A percentile compares a stretch with the other conserved stretches of the same genome.
These are phyloP conservation scores for Arctopsyche grandis DNA, from an alignment of 1,140 invertebrate genomes.

Conservation along the genomic window DNA sequence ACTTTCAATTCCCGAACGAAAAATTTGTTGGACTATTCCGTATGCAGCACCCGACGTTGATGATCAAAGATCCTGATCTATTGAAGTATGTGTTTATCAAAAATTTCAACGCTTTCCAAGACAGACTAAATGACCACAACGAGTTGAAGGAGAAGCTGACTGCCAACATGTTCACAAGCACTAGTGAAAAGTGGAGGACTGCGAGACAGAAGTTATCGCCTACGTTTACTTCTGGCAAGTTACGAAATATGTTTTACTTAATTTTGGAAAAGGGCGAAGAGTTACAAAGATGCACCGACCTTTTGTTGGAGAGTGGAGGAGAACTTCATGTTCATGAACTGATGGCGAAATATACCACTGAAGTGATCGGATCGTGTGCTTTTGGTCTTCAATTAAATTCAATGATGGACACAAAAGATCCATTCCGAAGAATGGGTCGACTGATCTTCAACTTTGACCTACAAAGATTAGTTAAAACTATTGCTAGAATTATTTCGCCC, in stretches of 20 bases:
- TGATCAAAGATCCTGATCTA: slow-evolving; percentile 66
- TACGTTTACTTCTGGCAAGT: slow-evolving; percentile 60
- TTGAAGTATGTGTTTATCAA: slow-evolving; percentile 67
- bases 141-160: slow-evolving; percentile 37
- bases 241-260: slow-evolving; percentile 61
- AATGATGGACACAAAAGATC: slow-evolving; percentile 60
- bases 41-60: slow-evolving; percentile 60
- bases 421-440: slow-evolving; percentile 61
- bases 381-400: slow-evolving; percentile 68
- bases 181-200: slow-evolving; percentile 65
- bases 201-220: slow-evolving; percentile 59
- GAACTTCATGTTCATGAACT: slow-evolving; percentile 60
- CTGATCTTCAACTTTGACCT: slow-evolving; percentile 49
- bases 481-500: slow-evolving; percentile 20
- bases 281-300: slow-evolving; percentile 54
- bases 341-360: slow-evolving; percentile 67
- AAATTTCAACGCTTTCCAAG: slow-evolving; percentile 67
- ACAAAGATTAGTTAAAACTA: not conserved
- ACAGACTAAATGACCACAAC: slow-evolving; percentile 55
- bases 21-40: slow-evolving; percentile 61
- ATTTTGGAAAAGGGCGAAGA: slow-evolving; percentile 56
- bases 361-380: slow-evolving; percentile 69
- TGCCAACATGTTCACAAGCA: slow-evolving; percentile 52
- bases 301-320: not conserved
- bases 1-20: slow-evolving; percentile 55